Evolutionary conservation across 2,113 vertebrate genomes (phyloP), one percentile per base, ranked within the genome.

Genomic region (Heterotilapia buettikoferi): DNA sequence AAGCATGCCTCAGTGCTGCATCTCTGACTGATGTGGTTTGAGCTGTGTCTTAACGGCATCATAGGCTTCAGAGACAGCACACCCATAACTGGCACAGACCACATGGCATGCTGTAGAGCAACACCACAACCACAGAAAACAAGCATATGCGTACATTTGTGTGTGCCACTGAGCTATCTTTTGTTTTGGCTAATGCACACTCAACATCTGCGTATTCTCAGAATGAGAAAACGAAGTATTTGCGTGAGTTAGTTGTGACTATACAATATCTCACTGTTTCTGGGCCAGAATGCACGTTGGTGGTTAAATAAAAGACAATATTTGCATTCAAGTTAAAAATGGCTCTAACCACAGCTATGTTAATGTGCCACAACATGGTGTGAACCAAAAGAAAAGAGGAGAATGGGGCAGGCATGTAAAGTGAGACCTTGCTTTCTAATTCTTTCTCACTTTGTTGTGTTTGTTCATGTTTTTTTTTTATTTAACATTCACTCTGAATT

Each of bases 381-480:
- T 89, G 81, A 92, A 82, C 24, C 57, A 26, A 29, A 73, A 13
- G 19, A 84, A 61, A 14, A 10, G 9, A 40, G 7, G 31, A 14
- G 36, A 45, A 43, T 47, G 29, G 24, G 78, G 59, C 21, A 56
- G 26, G 9, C 33, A 4, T 73, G 63, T 29, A 76, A 79, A 89
- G 56, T 2, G 3, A 57, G 24, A 10, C 80, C 52, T 26, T 6
- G 6, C 26, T 63, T 26, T 63, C 36, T 85, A 81, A 54, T 88
- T 89, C 83, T 88, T 86, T 89, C 83, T 59, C 86, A 63, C 83
- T 86, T 91, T 90, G 85, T 90, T 91, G 78, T 90, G 79, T 90
- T 84, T 86, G 66, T 85, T 84, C 80, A 56, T 57, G 24, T 6
- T 33, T 33, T 78, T 80, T 83, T 61, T 24, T 13, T 52, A 54